A percentile compares a stretch with the other conserved stretches of the same genome.
Conservation (phyloP, 2,113 vertebrate genomes). For the Alligator sinensis region DNA sequence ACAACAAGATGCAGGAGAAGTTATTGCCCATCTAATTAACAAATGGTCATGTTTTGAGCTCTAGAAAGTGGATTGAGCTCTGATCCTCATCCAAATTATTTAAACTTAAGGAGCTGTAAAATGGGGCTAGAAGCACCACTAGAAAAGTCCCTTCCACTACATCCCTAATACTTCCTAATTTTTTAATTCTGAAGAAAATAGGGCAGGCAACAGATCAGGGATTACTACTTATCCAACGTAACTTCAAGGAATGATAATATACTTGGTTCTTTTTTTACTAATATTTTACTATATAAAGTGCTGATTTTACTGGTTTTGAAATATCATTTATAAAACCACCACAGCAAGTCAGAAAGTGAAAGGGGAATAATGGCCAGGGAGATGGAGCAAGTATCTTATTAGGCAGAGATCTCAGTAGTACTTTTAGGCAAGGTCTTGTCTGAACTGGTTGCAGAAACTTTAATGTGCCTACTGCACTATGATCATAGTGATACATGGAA, state of each 20-base stretch:
- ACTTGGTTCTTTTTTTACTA: background rate
- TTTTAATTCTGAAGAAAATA: too few relatives aligned
- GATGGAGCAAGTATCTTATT: background rate
- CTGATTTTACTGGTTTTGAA: background rate
- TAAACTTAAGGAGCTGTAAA: background rate
- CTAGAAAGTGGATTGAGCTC: background rate
- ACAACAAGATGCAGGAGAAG: background rate
- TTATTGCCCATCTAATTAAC: background rate
- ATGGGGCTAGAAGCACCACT: background rate
- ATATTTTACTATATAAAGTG: background rate
- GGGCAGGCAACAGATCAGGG: too few relatives aligned
- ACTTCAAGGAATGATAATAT: background rate
- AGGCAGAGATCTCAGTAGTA: background rate
- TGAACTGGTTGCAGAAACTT: background rate
- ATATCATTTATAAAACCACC: background rate
- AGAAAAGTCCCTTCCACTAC: background rate
- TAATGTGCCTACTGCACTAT: background rate
- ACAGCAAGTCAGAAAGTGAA: conserved; percentile 7
- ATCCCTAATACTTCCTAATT: too few relatives aligned
- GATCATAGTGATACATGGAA: background rate
- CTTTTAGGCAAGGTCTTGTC: background rate
- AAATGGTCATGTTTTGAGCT: background rate
- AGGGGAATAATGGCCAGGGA: background rate
- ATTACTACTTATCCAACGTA: too few relatives aligned
- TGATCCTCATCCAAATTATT: background rate